Base-by-base conservation (phyloP, 53 echinoderm and acorn worm genomes). In the Henricia sp. region DNA sequence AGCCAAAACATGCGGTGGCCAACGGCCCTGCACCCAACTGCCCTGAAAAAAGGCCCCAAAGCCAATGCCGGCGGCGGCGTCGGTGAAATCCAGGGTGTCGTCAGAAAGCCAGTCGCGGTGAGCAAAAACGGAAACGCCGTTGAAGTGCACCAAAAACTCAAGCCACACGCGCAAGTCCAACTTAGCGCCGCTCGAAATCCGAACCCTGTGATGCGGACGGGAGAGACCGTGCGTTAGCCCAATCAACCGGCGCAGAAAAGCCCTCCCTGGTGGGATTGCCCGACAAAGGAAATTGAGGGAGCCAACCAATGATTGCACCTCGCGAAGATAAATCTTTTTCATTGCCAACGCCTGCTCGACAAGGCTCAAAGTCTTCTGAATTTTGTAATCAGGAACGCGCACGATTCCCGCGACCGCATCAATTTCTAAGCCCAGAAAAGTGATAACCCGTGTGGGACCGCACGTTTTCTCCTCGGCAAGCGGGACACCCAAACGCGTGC, bases 11-110 rank as follows among this genome's bases (percentile, higher is more conserved):
- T 53, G 55, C 2, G 20, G 23, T 1, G 86, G 73, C 73, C 85
- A 85, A 23, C 29, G 40, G 33, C 72, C 68, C 65, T 85, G 85
- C 20, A 65, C 43, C 89, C 89, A 84, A 34, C 68, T 84, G 2
- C 67, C 44, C 26, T 66, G 2, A 41, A 83, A 89, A 67, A 43
- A 83, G 30, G 71, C 71, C 19, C 71, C 71, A 16, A 17, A 71
- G 0, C 71, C 71, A 17, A 89, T 52, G 43, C 70, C 35, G 38
- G 73, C 67, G 3, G 89, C 89, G 1, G 83, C 89, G 74, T 89
- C 74, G 1, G 89, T 73, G 33, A 55, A 66, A 10, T 56, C 19
- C 6, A 86, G 33, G 3, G 14, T 32, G 17, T 42, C 29, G 29
- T 68, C 67, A 25, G 59, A 59, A 1, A 37, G 9, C 83, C 83